phyloP scores from a whole-genome alignment of 2,888 invertebrate genomes.

The Clitarchus hookeri region DNA sequence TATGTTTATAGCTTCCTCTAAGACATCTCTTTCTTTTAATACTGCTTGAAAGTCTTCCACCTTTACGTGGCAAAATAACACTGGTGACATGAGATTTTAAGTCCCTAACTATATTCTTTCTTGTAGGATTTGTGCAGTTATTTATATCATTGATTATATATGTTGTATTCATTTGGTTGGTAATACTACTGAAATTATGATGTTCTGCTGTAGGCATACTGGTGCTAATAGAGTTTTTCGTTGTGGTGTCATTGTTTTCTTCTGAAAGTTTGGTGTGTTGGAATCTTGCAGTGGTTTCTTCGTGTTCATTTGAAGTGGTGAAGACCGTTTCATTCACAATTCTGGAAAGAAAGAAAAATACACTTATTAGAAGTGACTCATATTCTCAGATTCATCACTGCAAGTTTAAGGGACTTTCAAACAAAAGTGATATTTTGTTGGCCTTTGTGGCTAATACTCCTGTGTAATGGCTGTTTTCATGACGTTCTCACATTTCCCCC shows the following conservation, averaged over 20 bases:
- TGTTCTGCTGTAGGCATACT: background rate
- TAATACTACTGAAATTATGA: background rate
- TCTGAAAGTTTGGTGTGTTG: background rate
- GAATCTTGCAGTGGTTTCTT: background rate
- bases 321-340: background rate
- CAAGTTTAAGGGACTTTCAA: too few relatives aligned
- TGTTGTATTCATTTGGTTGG: background rate
- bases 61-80: background rate
- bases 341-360: background rate
- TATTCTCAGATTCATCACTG: too few relatives aligned
- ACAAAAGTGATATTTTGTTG: too few relatives aligned
- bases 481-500: too few relatives aligned
- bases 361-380: background rate
- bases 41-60: background rate
- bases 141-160: background rate
- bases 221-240: background rate
- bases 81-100: background rate
- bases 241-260: background rate
- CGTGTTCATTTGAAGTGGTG: background rate
- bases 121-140: background rate
- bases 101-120: background rate
- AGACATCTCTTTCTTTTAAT: background rate
- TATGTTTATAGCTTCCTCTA: background rate
- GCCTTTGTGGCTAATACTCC: too few relatives aligned
- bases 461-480: too few relatives aligned